phyloP scores from a whole-genome alignment of 2,797 vertebrate species.

The Zenarchopterus dispar region DNA sequence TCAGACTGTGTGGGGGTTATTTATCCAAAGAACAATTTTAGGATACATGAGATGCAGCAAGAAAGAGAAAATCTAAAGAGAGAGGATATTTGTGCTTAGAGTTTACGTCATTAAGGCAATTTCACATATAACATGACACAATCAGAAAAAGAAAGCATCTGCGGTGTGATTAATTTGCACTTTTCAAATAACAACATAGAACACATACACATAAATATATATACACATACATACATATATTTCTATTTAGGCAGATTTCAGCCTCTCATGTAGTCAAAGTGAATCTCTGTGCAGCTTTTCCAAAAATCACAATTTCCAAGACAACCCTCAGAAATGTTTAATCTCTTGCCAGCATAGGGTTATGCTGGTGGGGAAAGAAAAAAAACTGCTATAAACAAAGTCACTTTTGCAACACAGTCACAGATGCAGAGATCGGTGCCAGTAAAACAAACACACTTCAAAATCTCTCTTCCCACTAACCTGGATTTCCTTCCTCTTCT shows the following conservation, averaged over 20 bases:
- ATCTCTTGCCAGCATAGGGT: conserved; percentile 55
- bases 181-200: conserved; percentile 1
- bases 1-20: conserved; percentile 46
- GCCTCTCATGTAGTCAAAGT: conserved; percentile 24
- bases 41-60: conserved; percentile 61
- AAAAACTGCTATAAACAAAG: conserved; percentile 62
- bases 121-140: conserved; percentile 57
- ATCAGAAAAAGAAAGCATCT: conserved; percentile 35
- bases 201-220: background rate
- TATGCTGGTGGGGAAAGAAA: conserved; percentile 34
- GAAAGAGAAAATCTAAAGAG: conserved; percentile 58
- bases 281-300: conserved; percentile 37
- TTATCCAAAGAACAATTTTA: conserved; percentile 53
- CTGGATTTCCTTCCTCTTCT: conserved; percentile 54
- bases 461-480: conserved; percentile 62
- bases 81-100: conserved; percentile 53
- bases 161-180: conserved; percentile 28
- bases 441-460: conserved; percentile 61
- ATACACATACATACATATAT: background rate
- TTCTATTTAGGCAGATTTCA: conserved; percentile 20
- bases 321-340: conserved; percentile 49
- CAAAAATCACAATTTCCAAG: conserved; percentile 42
- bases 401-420: conserved; percentile 44
- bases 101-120: conserved; percentile 51
- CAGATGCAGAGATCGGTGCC: conserved; percentile 53